Evolutionary conservation across 2,888 invertebrate genomes (phyloP).

Genomic region (Neocrepidodera transversa): DNA sequence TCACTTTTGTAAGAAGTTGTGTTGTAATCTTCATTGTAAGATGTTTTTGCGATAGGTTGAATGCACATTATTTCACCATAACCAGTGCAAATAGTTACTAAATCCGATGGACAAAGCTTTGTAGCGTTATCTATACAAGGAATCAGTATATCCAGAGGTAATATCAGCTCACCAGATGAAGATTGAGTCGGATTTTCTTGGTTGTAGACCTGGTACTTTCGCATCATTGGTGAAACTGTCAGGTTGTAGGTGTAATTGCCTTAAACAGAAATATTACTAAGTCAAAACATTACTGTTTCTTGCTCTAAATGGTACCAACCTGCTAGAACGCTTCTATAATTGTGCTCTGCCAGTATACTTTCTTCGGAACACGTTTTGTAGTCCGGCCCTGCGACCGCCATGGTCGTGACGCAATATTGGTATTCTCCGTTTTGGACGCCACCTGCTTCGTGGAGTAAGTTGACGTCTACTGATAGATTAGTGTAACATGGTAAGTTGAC

Average conservation of each 20-base stretch:
- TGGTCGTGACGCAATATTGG: slow-evolving; percentile 53
- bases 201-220: slow-evolving; percentile 53
- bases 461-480: slow-evolving; percentile 52
- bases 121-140: slow-evolving; percentile 53
- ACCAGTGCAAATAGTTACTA: slow-evolving; percentile 52
- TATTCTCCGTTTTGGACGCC: slow-evolving; percentile 38
- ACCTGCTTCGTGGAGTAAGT: slow-evolving; percentile 42
- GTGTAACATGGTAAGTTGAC: slow-evolving; percentile 54
- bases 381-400: slow-evolving; percentile 54
- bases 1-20: slow-evolving; percentile 46
- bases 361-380: slow-evolving; percentile 40
- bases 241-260: slow-evolving; percentile 49
- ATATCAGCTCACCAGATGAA: slow-evolving; percentile 49
- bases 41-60: slow-evolving; percentile 42
- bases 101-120: slow-evolving; percentile 50
- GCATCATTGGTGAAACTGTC: slow-evolving; percentile 48
- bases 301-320: no score
- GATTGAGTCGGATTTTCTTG: slow-evolving; percentile 51
- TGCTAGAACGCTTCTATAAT: slow-evolving; percentile 42
- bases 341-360: slow-evolving; percentile 29
- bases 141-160: slow-evolving; percentile 51
- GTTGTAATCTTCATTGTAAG: slow-evolving; percentile 46
- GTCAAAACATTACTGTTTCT: no score
- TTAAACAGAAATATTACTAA: slow-evolving; percentile 23
- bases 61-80: slow-evolving; percentile 54